Percentiles rank a stretch among this genome's conserved stretches.
Evolutionary conservation across 2,113 vertebrate species (phyloP).

Genomic region (Melanotaenia duboulayi): DNA sequence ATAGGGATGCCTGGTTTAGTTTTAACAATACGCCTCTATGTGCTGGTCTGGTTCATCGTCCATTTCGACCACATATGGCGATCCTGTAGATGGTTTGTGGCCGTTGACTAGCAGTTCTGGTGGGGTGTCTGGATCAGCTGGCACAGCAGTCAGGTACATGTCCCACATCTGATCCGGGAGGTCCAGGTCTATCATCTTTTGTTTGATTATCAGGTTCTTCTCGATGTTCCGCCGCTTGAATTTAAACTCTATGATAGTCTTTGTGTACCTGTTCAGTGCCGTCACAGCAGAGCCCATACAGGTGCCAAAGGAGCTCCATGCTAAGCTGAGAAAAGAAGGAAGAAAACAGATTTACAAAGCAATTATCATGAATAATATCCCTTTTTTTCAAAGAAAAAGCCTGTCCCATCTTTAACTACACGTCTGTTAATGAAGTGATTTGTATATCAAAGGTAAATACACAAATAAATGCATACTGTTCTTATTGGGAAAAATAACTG

Average conservation of each 20-base stretch:
- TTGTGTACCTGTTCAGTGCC: conserved; percentile 87
- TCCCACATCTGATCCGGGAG: conserved; percentile 84
- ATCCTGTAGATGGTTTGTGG: conserved; percentile 64
- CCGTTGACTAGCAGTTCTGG: conserved; percentile 70
- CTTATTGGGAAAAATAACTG: no score
- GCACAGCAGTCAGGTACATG: conserved; percentile 80
- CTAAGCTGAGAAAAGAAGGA: conserved; percentile 78
- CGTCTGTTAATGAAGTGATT: no score
- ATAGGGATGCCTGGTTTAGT: conserved; percentile 10
- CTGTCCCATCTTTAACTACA: no score
- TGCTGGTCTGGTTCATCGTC: conserved; percentile 51
- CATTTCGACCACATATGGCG: conserved; percentile 26
- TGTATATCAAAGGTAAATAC: no score
- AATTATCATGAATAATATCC: no score
- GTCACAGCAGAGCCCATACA: conserved; percentile 91
- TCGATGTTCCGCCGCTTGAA: conserved; percentile 86
- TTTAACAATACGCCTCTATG: conserved; percentile 75
- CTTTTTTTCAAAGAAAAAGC: no score
- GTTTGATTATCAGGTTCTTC: conserved; percentile 84
- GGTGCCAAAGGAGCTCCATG: conserved; percentile 91
- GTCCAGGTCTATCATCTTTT: conserved; percentile 79
- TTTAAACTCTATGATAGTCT: conserved; percentile 89
- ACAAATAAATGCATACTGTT: no score
- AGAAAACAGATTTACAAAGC: not conserved
- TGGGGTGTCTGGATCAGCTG: conserved; percentile 64